These are phyloP conservation scores for mouse (Mus musculus) DNA, from an alignment of 2,113 vertebrate genomes.

Conservation along the genomic window DNA sequence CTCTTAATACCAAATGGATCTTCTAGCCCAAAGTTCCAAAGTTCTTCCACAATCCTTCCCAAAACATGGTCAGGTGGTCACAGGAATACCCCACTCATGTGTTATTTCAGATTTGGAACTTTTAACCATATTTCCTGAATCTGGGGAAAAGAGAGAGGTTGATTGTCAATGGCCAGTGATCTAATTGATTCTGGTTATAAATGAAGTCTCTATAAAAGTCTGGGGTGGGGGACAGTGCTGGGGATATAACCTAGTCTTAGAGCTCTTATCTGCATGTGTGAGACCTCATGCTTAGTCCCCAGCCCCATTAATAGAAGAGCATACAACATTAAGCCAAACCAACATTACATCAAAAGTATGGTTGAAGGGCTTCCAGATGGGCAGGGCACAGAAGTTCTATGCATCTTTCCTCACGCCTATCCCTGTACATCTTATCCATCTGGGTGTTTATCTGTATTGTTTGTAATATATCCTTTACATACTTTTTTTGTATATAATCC, in stretches of 20 bases:
- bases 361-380: background rate
- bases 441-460: background rate
- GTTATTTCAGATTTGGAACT: background rate
- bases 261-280: background rate
- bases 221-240: background rate
- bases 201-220: background rate
- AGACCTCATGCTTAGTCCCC: background rate
- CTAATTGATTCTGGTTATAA: background rate
- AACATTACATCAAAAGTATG: background rate
- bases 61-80: no score
- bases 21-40: no score
- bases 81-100: no score
- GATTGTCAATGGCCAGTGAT: background rate
- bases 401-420: background rate
- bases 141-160: background rate
- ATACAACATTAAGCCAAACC: background rate
- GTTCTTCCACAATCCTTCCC: no score
- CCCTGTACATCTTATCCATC: background rate
- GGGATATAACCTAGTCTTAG: background rate
- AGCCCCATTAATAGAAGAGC: no score
- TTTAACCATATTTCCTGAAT: background rate
- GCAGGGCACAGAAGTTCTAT: background rate
- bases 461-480: no score
- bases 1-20: no score
- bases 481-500: background rate